Evolutionary conservation across 1,140 invertebrate genomes (phyloP).

Genomic region (Brachionus rotundiformis): DNA sequence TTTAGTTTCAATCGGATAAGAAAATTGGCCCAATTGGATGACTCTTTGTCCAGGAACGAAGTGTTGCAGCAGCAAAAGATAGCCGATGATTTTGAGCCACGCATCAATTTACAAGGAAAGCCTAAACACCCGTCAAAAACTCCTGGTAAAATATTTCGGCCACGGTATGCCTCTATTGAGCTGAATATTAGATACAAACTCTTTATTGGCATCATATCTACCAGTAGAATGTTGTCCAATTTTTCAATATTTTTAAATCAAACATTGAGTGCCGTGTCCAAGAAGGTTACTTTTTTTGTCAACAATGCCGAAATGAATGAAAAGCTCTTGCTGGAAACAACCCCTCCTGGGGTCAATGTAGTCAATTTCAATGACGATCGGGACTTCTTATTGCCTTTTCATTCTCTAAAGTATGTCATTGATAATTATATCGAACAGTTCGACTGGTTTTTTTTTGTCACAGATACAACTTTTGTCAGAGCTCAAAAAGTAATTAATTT

Average conservation of each 20-base stretch:
- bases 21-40: background rate
- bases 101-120: conserved; percentile 67
- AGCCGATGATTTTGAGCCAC: conserved; percentile 67
- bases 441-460: conserved; percentile 84
- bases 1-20: background rate
- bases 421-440: conserved; percentile 84
- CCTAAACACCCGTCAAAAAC: conserved; percentile 59
- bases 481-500: conserved; percentile 65
- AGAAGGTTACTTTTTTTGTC: conserved; percentile 76
- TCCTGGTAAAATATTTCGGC: conserved; percentile 67
- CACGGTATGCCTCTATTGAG: conserved; percentile 87
- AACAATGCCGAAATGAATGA: conserved; percentile 68
- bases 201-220: conserved; percentile 80
- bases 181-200: conserved; percentile 83
- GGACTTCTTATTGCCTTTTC: conserved; percentile 59
- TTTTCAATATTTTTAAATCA: conserved; percentile 76
- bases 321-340: background rate
- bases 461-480: conserved; percentile 78
- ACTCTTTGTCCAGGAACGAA: background rate
- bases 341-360: conserved; percentile 64
- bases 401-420: conserved; percentile 82
- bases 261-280: conserved; percentile 75
- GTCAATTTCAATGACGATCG: conserved; percentile 61
- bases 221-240: conserved; percentile 71
- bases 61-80: background rate